Conservation (phyloP, 2,113 vertebrate genomes). For the Donacobius atricapilla region DNA sequence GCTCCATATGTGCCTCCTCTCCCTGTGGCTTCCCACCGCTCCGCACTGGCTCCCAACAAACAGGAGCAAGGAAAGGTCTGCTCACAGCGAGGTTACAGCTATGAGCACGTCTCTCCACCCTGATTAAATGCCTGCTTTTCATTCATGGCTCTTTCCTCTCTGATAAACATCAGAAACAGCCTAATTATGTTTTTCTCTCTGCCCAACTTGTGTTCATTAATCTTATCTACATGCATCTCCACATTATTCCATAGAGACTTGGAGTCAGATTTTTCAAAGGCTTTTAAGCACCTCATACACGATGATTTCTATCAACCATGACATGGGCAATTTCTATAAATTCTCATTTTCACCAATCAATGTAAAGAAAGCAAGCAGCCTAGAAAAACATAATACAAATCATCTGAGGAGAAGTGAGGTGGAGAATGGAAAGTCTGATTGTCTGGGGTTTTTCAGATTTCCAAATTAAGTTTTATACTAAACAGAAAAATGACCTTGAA, state of each 20-base stretch:
- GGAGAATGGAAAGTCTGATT: background rate
- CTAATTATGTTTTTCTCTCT: conserved; percentile 28
- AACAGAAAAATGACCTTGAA: background rate
- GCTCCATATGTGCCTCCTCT: rapidly evolving
- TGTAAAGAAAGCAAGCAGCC: background rate
- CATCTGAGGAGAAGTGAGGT: background rate
- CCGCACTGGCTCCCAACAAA: background rate
- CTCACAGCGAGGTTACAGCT: background rate
- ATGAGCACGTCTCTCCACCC: background rate
- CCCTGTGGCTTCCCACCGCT: rapidly evolving
- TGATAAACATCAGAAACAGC: conserved; percentile 17
- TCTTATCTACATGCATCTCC: background rate
- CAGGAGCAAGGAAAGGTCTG: background rate
- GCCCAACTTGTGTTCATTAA: background rate
- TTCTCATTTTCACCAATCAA: background rate
- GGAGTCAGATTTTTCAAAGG: background rate
- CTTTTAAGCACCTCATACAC: background rate
- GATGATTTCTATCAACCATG: background rate
- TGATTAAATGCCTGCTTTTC: conserved; percentile 18
- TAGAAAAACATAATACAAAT: conserved; percentile 3
- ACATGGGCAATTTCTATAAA: background rate
- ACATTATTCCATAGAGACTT: background rate
- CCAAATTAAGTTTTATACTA: background rate
- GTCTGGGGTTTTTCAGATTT: background rate
- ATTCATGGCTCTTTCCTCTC: conserved; percentile 11